A percentile compares a stretch with the other conserved stretches of the same genome.
These are phyloP conservation scores for Drosophila macrospina DNA, from an alignment of 2,888 invertebrate species.

Conservation along the genomic window DNA sequence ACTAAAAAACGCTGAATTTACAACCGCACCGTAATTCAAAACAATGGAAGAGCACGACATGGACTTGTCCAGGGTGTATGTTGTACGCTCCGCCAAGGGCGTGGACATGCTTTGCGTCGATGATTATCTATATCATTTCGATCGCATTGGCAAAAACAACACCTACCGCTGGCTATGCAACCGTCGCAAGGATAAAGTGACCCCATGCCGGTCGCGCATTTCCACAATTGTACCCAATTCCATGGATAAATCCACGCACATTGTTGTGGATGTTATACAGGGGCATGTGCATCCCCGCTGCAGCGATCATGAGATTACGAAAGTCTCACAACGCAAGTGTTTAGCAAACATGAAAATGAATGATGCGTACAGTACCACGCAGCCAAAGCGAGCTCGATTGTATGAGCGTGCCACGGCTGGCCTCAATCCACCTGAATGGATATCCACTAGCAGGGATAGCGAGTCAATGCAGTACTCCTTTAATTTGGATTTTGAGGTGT, in stretches of 20 bases:
- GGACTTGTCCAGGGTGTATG: conserved; percentile 71
- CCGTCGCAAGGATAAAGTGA: conserved; percentile 74
- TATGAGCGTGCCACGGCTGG: conserved; percentile 65
- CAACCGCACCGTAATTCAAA: conserved; percentile 52
- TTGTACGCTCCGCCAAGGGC: conserved; percentile 81
- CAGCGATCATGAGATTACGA: conserved; percentile 74
- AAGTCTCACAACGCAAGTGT: conserved; percentile 79
- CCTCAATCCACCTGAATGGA: conserved; percentile 64
- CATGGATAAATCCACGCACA: conserved; percentile 65
- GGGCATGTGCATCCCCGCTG: conserved; percentile 78
- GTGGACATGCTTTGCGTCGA: conserved; percentile 83
- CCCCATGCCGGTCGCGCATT: conserved; percentile 77
- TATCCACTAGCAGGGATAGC: conserved; percentile 42
- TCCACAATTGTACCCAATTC: conserved; percentile 71
- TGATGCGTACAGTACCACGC: conserved; percentile 67
- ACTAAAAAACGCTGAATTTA: conserved; percentile 65
- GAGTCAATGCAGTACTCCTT: conserved; percentile 41
- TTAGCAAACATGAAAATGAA: conserved; percentile 72
- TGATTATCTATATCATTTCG: conserved; percentile 80
- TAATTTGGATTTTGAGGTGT: conserved; percentile 68
- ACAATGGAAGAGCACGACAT: conserved; percentile 60
- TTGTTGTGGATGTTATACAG: conserved; percentile 69
- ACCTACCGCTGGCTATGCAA: conserved; percentile 82
- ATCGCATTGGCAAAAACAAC: conserved; percentile 75
- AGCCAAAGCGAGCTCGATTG: conserved; percentile 63